Base-by-base conservation (phyloP, 1,140 invertebrate species). In the Leptopilina clavipes region DNA sequence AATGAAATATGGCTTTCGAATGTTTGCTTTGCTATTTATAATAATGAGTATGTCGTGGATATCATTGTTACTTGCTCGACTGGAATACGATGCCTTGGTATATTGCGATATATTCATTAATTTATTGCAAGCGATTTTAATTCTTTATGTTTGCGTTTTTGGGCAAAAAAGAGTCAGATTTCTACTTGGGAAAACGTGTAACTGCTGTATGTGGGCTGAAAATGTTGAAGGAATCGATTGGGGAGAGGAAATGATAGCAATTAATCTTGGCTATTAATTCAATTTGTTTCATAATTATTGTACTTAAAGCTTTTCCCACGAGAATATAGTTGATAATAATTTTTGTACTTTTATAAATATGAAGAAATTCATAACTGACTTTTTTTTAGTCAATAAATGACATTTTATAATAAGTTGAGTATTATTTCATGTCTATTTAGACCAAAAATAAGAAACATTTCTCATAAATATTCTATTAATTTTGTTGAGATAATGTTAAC, bases 161-260 rank as follows among this genome's bases (percentile, higher is more conserved):
- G 92, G 94, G 52, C 95, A 96, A 83, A 93, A 93, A 76, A 94
- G 95, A 81, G 95, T 97, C 0, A 94, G 92, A 6, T 96, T 94
- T 87, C 88, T 96, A 54, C 87, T 96, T 6, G 92, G 93, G 56
- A 96, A 96, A 87, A 94, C 94, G 56, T 96, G 94, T 87, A 87
- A 91, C 37, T 93, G 92, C 75, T 93, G 92, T 77, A 87, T 88
- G 52, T 89, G 89, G 3, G 93, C 94, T 76, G 93, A 94, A 0
- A 91, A 90, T 31, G 87, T 91, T 6, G 92, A 93, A 0, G 93
- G 92, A 1, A 79, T 90, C 22, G 95, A 96, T 82, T 96, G 95
- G 95, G 95, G 95, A 6, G 95, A 97, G 86, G 95, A 97, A 91
- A 94, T 96, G 94, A 94, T 94, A 52, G 94, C 95, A 75, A 95